A percentile compares a stretch with the other conserved stretches of the same genome.
Evolutionary conservation across 2,113 vertebrate genomes (phyloP).

Genomic region (Loxodonta africana): DNA sequence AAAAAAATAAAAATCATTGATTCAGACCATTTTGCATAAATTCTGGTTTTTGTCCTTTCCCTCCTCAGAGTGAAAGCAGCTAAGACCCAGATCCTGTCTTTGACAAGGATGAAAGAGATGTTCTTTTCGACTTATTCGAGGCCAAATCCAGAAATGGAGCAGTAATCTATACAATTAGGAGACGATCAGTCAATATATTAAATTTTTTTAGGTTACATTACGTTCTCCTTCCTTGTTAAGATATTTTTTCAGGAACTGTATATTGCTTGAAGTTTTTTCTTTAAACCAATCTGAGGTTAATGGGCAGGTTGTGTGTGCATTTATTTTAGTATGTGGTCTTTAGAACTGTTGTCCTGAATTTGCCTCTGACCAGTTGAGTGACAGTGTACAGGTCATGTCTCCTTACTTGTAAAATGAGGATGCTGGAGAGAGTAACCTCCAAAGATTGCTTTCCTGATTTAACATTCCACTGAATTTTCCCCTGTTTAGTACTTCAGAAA

Average conservation of each 20-base stretch:
- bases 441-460: neutral
- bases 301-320: neutral
- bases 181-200: neutral
- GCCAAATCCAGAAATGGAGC: slow-evolving; percentile 13
- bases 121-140: slow-evolving; percentile 10
- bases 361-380: neutral
- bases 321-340: neutral
- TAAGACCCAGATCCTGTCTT: neutral
- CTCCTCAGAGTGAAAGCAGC: slow-evolving; percentile 1
- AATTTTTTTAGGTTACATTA: neutral
- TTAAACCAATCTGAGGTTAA: slow-evolving; percentile 34
- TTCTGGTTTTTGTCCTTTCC: slow-evolving; percentile 7
- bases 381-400: neutral
- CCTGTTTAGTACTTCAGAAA: neutral
- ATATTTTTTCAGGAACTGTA: neutral
- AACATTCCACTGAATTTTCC: neutral
- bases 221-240: neutral
- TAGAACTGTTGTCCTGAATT: neutral
- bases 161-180: neutral
- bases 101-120: slow-evolving; percentile 25
- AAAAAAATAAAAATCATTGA: neutral
- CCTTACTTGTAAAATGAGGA: slow-evolving; percentile 7
- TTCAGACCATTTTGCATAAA: neutral
- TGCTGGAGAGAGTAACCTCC: neutral
- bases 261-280: neutral